Evolutionary conservation across 1,140 invertebrate species (phyloP), one percentile per base, ranked within the genome.

Genomic region (Ericerus pela): DNA sequence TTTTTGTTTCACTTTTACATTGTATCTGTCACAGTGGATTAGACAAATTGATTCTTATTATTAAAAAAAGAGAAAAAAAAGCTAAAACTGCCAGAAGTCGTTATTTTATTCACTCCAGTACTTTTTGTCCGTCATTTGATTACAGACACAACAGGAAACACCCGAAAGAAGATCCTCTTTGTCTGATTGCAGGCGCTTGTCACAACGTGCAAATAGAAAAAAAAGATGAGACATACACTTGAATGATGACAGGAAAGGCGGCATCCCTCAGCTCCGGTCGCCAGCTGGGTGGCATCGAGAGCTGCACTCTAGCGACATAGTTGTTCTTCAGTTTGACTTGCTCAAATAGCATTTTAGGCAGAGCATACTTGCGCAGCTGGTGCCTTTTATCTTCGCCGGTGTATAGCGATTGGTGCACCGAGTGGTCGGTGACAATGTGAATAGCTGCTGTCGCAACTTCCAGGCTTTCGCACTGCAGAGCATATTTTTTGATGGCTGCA

Each of bases 201-300:
- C 31, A 36, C 10, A 11, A n/a, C 10, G 10, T 36, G 31, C 10
- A n/a, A 4, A 16, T 51, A 51, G 24, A 14, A 51, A 6, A 18
- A 4, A 11, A 36, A 18, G 8, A 14, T 28, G 27, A 53, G 54
- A 71, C 78, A 73, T 73, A 84, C 75, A 88, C 84, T 72, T 88
- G 82, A 47, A 88, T 83, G 43, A 88, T 75, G 10, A 87, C 84
- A 8, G 85, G 84, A 71, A 86, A 88, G 24, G 84, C 84, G 27
- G 85, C 85, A 68, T 88, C 85, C 14, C 85, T 70, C 5, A 88
- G 72, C 65, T 88, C 85, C 66, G 84, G 83, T 16, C 84, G 72
- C 85, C 85, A 88, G 58, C 82, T 85, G 0, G 85, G 84, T 10
- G 85, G 84, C 61, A 87, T 69, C n/a, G 85, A 68, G 51, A 88